These are phyloP conservation scores for Agraylea sexmaculata DNA, from an alignment of 1,140 invertebrate genomes.

Conservation along the genomic window DNA sequence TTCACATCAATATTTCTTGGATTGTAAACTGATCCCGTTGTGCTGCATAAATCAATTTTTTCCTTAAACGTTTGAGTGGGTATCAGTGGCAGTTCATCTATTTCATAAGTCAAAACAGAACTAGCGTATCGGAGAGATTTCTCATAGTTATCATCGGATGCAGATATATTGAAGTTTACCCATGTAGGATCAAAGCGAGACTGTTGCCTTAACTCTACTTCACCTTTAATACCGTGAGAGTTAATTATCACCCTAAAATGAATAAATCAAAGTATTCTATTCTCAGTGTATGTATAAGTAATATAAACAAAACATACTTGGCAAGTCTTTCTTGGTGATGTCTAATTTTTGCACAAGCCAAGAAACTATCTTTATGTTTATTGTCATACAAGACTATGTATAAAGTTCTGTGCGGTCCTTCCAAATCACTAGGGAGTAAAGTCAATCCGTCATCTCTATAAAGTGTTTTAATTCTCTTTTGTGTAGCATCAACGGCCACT, in stretches of 20 bases:
- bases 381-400: slow-evolving; percentile 79
- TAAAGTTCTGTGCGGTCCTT: slow-evolving; percentile 57
- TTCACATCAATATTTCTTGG: slow-evolving; percentile 47
- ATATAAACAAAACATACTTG: slow-evolving; percentile 46
- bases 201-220: slow-evolving; percentile 66
- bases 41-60: slow-evolving; percentile 43
- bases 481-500: slow-evolving; percentile 48
- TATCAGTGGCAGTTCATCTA: slow-evolving; percentile 56
- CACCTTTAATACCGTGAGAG: slow-evolving; percentile 68
- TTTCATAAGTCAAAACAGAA: slow-evolving; percentile 46
- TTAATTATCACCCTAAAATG: slow-evolving; percentile 58
- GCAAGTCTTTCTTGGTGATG: slow-evolving; percentile 48
- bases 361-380: slow-evolving; percentile 62
- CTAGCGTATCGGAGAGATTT: slow-evolving; percentile 49
- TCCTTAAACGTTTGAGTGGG: slow-evolving; percentile 37
- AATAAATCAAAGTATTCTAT: neutral
- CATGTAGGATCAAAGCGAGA: slow-evolving; percentile 77
- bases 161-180: slow-evolving; percentile 59
- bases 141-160: slow-evolving; percentile 48
- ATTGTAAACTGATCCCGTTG: slow-evolving; percentile 57
- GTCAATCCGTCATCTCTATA: slow-evolving; percentile 55
- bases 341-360: slow-evolving; percentile 74
- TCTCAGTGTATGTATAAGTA: neutral
- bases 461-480: slow-evolving; percentile 41
- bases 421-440: slow-evolving; percentile 53